phyloP scores from a whole-genome alignment of 2,888 invertebrate genomes.

The Pseudococcus longispinus region DNA sequence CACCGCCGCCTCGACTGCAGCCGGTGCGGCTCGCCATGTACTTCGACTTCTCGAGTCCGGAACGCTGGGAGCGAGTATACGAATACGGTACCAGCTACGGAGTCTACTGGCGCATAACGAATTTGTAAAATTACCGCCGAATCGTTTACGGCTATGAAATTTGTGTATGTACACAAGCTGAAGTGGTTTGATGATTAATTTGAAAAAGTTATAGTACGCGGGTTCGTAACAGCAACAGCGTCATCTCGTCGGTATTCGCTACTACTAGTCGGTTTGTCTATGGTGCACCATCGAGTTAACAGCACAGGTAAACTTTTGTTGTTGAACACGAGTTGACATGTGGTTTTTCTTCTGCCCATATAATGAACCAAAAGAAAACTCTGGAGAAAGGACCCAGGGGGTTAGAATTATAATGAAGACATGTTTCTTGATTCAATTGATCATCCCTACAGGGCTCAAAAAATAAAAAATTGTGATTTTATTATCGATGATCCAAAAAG shows the following conservation, averaged over 20 bases:
- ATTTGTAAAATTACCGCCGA: conserved; percentile 4
- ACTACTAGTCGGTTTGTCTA: background rate
- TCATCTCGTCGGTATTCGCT: background rate
- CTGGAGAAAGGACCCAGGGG: no score
- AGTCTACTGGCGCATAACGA: conserved; percentile 10
- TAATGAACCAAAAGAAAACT: no score
- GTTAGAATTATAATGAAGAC: no score
- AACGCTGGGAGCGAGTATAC: background rate
- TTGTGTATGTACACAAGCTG: background rate
- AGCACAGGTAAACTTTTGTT: no score
- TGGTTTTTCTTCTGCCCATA: no score
- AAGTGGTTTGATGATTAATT: background rate
- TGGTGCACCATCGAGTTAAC: background rate
- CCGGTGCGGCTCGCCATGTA: no score
- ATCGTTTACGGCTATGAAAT: background rate
- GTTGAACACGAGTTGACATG: no score
- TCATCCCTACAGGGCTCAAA: no score
- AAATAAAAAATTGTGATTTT: no score
- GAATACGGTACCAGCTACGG: background rate
- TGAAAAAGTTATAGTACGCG: background rate
- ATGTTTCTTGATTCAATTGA: no score
- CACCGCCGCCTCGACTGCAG: background rate
- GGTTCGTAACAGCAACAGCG: no score
- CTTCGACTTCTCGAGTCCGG: background rate
- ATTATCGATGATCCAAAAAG: no score